These are phyloP conservation scores for Alcedo atthis DNA, from an alignment of 2,797 vertebrate species.

Conservation along the genomic window DNA sequence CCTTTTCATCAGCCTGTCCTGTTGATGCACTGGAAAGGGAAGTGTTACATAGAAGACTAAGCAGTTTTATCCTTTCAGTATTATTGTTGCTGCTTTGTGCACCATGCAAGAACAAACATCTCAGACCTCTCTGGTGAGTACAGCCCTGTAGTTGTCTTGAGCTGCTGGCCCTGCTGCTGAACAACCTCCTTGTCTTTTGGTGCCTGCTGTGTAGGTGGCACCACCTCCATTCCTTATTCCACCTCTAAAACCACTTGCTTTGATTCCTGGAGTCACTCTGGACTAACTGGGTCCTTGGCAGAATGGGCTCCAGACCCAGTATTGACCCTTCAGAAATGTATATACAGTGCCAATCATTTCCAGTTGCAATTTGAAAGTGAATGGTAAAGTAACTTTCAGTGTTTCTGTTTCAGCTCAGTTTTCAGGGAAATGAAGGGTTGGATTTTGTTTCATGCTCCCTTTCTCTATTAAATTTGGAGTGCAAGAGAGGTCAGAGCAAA, in stretches of 20 bases:
- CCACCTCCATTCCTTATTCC: not conserved
- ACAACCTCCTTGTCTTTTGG: not conserved
- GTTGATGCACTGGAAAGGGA: not conserved
- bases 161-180: not conserved
- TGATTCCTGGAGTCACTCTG: not conserved
- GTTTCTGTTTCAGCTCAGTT: not conserved
- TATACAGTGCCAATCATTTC: not conserved
- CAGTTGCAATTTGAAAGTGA: not conserved
- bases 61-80: not conserved
- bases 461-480: not conserved
- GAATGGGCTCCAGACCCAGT: not conserved
- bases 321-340: not conserved
- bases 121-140: fast-evolving
- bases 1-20: not conserved
- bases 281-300: not conserved
- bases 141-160: not conserved
- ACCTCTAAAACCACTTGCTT: not conserved
- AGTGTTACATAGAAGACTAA: not conserved
- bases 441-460: not conserved
- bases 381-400: not conserved
- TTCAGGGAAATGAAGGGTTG: not conserved
- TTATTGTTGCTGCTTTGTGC: not conserved
- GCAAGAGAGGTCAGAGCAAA: not conserved
- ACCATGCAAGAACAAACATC: not conserved
- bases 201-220: not conserved